Evolutionary conservation across 2,797 vertebrate species (phyloP).

Genomic region (Adrianichthys oophorus): DNA sequence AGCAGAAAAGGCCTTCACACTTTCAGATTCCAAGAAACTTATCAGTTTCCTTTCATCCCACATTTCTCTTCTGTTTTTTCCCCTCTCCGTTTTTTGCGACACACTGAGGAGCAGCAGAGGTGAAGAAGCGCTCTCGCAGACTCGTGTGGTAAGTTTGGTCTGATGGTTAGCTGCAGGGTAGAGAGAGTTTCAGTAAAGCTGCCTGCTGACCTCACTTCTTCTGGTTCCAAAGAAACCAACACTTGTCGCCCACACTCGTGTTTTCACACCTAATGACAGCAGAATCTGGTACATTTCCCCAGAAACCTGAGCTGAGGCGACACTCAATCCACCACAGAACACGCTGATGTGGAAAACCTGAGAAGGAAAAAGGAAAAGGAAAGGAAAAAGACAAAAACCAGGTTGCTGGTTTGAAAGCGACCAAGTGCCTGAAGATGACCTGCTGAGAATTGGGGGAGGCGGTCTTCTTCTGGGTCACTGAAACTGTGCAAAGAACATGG

Average conservation of each 20-base stretch:
- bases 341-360: slow-evolving; percentile 32
- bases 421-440: slow-evolving; percentile 28
- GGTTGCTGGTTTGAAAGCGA: slow-evolving; percentile 3
- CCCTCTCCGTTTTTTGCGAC: slow-evolving; percentile 14
- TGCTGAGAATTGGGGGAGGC: slow-evolving; percentile 46
- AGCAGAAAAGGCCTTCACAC: slow-evolving; percentile 30
- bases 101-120: slow-evolving; percentile 2
- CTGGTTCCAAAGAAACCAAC: slow-evolving; percentile 60
- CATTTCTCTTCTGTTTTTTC: slow-evolving; percentile 21
- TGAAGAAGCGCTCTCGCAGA: not conserved
- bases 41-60: slow-evolving; percentile 46
- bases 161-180: slow-evolving; percentile 7
- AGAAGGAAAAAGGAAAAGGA: slow-evolving; percentile 19
- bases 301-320: slow-evolving; percentile 45
- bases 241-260: slow-evolving; percentile 67
- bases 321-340: slow-evolving; percentile 49
- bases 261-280: slow-evolving; percentile 72
- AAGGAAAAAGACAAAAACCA: not conserved
- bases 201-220: slow-evolving; percentile 53
- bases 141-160: slow-evolving; percentile 25
- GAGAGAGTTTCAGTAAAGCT: slow-evolving; percentile 44
- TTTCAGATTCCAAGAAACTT: slow-evolving; percentile 62
- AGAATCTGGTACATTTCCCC: slow-evolving; percentile 54
- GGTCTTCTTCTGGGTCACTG: slow-evolving; percentile 40
- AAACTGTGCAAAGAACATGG: slow-evolving; percentile 34